Conservation (phyloP, 2,113 vertebrate genomes). For the Chrysemys picta region DNA sequence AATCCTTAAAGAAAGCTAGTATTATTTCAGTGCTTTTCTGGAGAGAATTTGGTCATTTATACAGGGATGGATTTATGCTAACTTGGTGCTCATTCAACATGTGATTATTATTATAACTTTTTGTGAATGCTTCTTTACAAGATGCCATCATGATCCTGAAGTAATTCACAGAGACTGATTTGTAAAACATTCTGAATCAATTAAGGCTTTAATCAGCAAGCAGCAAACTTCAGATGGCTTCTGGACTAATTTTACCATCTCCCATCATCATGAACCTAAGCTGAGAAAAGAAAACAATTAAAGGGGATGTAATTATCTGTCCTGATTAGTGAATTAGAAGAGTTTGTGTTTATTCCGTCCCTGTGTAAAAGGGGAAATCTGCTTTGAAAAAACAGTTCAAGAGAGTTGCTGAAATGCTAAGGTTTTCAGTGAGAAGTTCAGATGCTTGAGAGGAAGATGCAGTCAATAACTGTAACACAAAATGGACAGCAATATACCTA, state of each 20-base stretch:
- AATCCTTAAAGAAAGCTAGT: neutral
- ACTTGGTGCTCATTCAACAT: conserved; percentile 30
- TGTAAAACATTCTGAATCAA: conserved; percentile 81
- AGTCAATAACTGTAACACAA: neutral
- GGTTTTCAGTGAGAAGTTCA: neutral
- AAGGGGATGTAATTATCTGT: conserved; percentile 76
- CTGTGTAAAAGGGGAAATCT: conserved; percentile 54
- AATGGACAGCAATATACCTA: neutral
- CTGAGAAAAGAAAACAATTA: conserved; percentile 80
- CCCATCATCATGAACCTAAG: conserved; percentile 74
- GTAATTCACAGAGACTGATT: conserved; percentile 79
- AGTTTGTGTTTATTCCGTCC: conserved; percentile 68
- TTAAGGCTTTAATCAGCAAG: conserved; percentile 83
- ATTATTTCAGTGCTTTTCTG: neutral
- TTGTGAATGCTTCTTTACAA: conserved; percentile 49
- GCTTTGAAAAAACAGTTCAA: conserved; percentile 36
- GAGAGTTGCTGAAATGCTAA: conserved; percentile 10
- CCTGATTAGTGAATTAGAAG: conserved; percentile 79
- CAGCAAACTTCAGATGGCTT: conserved; percentile 76
- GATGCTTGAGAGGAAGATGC: neutral
- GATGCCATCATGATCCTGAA: conserved; percentile 58
- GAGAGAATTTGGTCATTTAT: conserved; percentile 26
- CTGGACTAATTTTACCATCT: conserved; percentile 79
- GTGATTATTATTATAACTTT: neutral
- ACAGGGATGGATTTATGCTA: conserved; percentile 41